These are phyloP conservation scores for Pseudoatta argentina DNA, from an alignment of 1,140 invertebrate genomes.

Conservation along the genomic window DNA sequence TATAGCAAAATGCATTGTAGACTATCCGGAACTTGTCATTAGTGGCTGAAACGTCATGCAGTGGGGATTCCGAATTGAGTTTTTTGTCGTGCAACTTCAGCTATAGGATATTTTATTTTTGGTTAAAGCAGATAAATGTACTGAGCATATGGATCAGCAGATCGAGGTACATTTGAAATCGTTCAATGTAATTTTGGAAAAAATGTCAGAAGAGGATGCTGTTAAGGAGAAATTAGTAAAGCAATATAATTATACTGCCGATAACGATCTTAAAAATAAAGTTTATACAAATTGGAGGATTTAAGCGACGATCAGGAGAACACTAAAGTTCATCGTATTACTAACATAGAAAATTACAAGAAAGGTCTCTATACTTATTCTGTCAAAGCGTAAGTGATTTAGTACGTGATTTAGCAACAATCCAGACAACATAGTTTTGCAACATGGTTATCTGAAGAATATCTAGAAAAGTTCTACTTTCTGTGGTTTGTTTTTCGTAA, in stretches of 20 bases:
- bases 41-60: slow-evolving; percentile 94
- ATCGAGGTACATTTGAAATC: slow-evolving; percentile 91
- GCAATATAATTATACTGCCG: slow-evolving; percentile 86
- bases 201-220: slow-evolving; percentile 87
- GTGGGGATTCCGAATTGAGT: slow-evolving; percentile 90
- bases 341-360: slow-evolving; percentile 76
- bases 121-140: slow-evolving; percentile 91
- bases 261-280: slow-evolving; percentile 92
- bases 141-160: slow-evolving; percentile 90
- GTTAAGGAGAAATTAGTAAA: slow-evolving; percentile 91
- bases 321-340: slow-evolving; percentile 45
- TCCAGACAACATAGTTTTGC: neutral
- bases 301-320: slow-evolving; percentile 56
- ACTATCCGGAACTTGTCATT: slow-evolving; percentile 83
- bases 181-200: slow-evolving; percentile 88
- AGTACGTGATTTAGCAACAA: neutral
- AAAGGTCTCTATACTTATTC: slow-evolving; percentile 76
- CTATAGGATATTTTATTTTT: slow-evolving; percentile 90
- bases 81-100: slow-evolving; percentile 89
- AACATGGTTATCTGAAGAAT: no score
- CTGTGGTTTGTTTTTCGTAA: no score
- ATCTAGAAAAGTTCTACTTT: no score
- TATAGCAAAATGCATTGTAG: slow-evolving; percentile 88
- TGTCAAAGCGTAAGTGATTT: neutral
- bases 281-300: slow-evolving; percentile 90